Conservation (phyloP, 2,888 invertebrate genomes). For the Ectobius pallidus region DNA sequence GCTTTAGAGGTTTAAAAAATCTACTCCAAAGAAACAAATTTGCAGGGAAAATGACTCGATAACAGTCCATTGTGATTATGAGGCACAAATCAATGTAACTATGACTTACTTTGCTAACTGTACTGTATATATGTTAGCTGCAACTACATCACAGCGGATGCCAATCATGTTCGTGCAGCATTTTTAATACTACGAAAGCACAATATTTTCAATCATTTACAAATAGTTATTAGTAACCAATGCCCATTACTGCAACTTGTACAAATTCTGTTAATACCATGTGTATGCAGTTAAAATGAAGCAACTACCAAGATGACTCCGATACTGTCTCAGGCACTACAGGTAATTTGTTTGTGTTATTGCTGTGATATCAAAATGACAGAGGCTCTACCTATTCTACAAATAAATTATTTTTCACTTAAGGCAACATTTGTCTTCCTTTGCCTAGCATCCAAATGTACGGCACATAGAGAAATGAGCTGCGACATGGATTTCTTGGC, state of each 20-base stretch:
- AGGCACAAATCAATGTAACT: slow-evolving; percentile 36
- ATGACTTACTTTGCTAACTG: no score
- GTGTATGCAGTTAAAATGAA: slow-evolving; percentile 23
- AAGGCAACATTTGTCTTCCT: slow-evolving; percentile 43
- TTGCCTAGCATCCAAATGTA: no score
- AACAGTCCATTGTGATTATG: neutral
- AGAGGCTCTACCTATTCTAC: slow-evolving; percentile 40
- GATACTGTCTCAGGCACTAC: slow-evolving; percentile 42
- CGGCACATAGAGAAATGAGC: no score
- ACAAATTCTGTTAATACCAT: slow-evolving; percentile 21
- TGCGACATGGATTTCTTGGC: slow-evolving; percentile 2
- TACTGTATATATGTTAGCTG: no score
- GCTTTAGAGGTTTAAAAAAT: slow-evolving; percentile 31
- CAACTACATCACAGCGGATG: no score
- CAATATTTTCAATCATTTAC: slow-evolving; percentile 40
- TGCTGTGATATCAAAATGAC: slow-evolving; percentile 37
- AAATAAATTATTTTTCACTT: slow-evolving; percentile 41
- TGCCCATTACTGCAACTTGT: slow-evolving; percentile 33
- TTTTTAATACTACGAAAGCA: slow-evolving; percentile 35
- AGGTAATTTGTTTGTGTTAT: slow-evolving; percentile 41
- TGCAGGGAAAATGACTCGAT: slow-evolving; percentile 27
- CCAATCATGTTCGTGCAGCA: slow-evolving; percentile 9
- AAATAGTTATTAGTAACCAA: slow-evolving; percentile 40
- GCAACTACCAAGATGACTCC: slow-evolving; percentile 29
- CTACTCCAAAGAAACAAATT: slow-evolving; percentile 33